A percentile compares a stretch with the other conserved stretches of the same genome.
phyloP scores from a whole-genome alignment of 1,140 invertebrate genomes.

The Aphelinus certus region DNA sequence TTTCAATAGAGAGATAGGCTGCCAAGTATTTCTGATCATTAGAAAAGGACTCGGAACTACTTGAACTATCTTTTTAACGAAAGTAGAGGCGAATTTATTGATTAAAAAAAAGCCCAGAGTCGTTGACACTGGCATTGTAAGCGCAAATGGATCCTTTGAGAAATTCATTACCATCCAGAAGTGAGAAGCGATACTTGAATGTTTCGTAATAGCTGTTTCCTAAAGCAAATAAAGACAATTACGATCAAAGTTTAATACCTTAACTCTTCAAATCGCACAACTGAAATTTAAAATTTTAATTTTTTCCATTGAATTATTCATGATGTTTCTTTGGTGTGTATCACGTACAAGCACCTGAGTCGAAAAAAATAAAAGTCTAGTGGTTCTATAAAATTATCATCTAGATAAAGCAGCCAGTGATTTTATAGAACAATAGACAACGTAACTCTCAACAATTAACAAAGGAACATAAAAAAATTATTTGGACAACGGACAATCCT shows the following conservation, averaged over 20 bases:
- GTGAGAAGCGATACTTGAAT: slow-evolving; percentile 48
- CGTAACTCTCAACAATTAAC: no score
- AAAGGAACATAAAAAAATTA: no score
- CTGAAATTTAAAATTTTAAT: background rate
- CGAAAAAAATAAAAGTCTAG: background rate
- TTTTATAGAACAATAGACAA: no score
- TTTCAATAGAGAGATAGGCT: no score
- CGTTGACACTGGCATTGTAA: slow-evolving; percentile 45
- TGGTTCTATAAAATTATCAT: no score
- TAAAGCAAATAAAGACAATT: slow-evolving; percentile 60
- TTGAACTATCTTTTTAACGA: background rate
- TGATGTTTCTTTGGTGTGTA: no score
- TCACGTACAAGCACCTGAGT: background rate
- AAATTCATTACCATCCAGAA: slow-evolving; percentile 55
- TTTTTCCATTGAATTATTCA: no score
- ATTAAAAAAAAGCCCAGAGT: background rate
- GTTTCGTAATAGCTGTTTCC: slow-evolving; percentile 51
- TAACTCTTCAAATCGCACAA: slow-evolving; percentile 8
- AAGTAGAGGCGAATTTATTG: background rate
- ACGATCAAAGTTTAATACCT: slow-evolving; percentile 34
- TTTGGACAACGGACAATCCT: no score
- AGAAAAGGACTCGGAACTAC: no score
- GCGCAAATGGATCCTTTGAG: slow-evolving; percentile 56
- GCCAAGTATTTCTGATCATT: no score
- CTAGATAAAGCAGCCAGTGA: no score